Percentiles rank a stretch among this genome's conserved stretches.
These are phyloP conservation scores for Myrmophylax atrothorax DNA, from an alignment of 2,113 vertebrate genomes.

Conservation along the genomic window DNA sequence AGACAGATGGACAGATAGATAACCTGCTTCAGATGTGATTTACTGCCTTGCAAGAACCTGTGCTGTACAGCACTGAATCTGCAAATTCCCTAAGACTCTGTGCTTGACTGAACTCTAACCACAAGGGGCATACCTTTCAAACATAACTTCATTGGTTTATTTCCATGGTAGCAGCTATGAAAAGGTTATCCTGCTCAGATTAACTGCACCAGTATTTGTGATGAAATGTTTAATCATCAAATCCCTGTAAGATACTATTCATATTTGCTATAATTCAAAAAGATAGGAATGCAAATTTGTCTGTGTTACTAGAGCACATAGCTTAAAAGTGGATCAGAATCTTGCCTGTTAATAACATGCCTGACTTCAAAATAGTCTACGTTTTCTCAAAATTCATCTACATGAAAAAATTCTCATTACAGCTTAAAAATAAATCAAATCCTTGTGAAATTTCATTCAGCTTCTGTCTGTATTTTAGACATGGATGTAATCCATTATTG, in stretches of 20 bases:
- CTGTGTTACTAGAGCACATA: not conserved
- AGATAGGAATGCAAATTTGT: not conserved
- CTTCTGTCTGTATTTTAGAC: not conserved
- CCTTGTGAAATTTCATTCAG: slow-evolving; percentile 17
- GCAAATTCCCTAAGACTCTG: not conserved
- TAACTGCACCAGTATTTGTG: not conserved
- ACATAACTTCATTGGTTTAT: slow-evolving; percentile 7
- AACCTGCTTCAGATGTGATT: not conserved
- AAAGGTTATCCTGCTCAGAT: slow-evolving; percentile 35
- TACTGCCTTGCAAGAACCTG: not conserved
- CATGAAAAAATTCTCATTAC: slow-evolving; percentile 26
- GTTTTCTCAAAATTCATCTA: slow-evolving; percentile 7
- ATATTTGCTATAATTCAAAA: slow-evolving; percentile 15
- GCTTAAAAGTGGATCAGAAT: slow-evolving; percentile 12
- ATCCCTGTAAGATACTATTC: not conserved
- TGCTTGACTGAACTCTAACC: not conserved
- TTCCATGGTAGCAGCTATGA: slow-evolving; percentile 42
- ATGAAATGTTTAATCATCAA: slow-evolving; percentile 31
- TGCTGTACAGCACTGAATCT: not conserved
- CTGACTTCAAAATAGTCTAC: not conserved
- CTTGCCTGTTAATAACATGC: slow-evolving; percentile 2
- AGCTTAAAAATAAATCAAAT: slow-evolving; percentile 41
- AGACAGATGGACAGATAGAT: not conserved
- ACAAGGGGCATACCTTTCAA: slow-evolving; percentile 22
- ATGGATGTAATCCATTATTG: not conserved